Evolutionary conservation across 2,888 invertebrate genomes (phyloP).

Genomic region (Chaitophorus viminalis): DNA sequence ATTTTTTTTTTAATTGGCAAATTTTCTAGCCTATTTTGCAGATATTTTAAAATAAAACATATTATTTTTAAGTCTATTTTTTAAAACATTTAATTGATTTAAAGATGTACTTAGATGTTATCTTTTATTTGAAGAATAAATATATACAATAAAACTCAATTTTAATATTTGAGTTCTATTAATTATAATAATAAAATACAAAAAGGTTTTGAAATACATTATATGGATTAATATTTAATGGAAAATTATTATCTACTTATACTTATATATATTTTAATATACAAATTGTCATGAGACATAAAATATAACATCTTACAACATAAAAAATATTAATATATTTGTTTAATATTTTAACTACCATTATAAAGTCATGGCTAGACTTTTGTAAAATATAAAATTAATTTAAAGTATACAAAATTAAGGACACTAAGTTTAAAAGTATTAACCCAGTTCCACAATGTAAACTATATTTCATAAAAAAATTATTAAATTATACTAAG

Average conservation of each 20-base stretch:
- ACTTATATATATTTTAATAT: conserved; percentile 5
- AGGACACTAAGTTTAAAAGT: conserved; percentile 33
- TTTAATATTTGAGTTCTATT: background rate
- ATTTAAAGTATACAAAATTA: conserved; percentile 24
- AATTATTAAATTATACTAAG: conserved; percentile 20
- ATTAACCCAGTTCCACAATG: conserved; percentile 47
- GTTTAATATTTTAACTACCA: conserved; percentile 18
- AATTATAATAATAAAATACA: background rate
- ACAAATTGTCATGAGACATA: background rate
- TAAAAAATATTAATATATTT: conserved; percentile 34
- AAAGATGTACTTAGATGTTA: background rate
- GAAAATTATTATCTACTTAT: background rate
- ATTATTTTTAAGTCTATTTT: too few relatives aligned
- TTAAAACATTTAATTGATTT: too few relatives aligned
- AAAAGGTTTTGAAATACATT: background rate
- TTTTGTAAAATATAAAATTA: conserved; percentile 24
- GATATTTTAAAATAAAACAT: too few relatives aligned
- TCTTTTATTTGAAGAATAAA: background rate
- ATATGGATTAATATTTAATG: background rate
- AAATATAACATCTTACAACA: conserved; percentile 15
- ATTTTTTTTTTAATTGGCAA: too few relatives aligned
- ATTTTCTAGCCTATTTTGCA: too few relatives aligned
- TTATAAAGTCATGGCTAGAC: background rate
- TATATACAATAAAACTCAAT: background rate
- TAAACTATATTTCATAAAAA: conserved; percentile 10